Evolutionary conservation across 2,113 vertebrate genomes (phyloP), one percentile per base, ranked within the genome.

Genomic region (Narcine bancroftii): DNA sequence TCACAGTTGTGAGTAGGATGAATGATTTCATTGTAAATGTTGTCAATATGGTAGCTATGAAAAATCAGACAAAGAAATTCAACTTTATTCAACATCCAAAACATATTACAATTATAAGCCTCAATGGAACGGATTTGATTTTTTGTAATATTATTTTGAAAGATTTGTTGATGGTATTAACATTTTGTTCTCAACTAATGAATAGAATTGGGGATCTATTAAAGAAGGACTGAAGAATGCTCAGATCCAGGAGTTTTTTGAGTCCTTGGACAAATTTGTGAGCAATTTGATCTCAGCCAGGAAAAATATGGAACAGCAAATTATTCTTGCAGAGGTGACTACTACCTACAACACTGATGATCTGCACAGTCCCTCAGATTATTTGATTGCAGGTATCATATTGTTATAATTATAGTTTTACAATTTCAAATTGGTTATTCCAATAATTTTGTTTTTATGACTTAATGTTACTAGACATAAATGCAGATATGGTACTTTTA

Each of bases 291-390:
- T 93, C 89, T 96, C 95, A 26, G 95, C 94, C 93, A 94, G 95
- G 93, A 94, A 94, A 75, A 96, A 94, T 93, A 92, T 96, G 94
- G 96, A 97, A 93, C 94, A 93, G 2, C 96, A 94, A 95, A 96
- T 97, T 95, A 94, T 94, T 91, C 96, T 97, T 36, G 93, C 93
- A n/a, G 75, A 94, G 92, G 93, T 94, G 79, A 93, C 95, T 94
- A 53, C 94, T 94, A 92, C 94, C 93, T 63, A 93, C 93, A 92
- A 95, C 92, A 79, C 94, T 47, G 93, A 92, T 93, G 94, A 94
- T 76, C 95, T 97, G 92, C 94, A 94, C 76, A 94, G 93, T 89
- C 96, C 96, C 9, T 95, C 95, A 47, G 96, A 97, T 92, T 97
- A 95, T 93, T 95, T 94, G 36, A 92, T 92, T 26, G 96, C 96